Conservation (phyloP, 2,797 vertebrate genomes). For the Leptatherina wallacei region DNA sequence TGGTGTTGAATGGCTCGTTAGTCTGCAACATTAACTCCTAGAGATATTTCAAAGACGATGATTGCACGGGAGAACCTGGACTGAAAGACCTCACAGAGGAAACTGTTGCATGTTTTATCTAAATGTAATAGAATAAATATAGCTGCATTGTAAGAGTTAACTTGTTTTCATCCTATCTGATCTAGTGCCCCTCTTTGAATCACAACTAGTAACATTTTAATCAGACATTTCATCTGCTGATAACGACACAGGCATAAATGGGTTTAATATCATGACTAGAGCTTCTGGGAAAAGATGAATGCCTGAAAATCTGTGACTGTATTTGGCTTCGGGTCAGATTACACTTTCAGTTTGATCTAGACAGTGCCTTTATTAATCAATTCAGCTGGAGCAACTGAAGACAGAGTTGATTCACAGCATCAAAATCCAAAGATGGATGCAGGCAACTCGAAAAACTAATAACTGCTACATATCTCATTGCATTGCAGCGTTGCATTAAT, state of each 20-base stretch:
- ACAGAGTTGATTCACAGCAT: too few species aligned
- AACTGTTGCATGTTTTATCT: too few species aligned
- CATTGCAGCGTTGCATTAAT: too few species aligned
- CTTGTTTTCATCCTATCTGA: background rate
- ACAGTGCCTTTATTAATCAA: background rate
- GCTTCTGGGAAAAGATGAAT: background rate
- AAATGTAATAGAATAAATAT: background rate
- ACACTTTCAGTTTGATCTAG: background rate
- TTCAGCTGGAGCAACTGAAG: too few species aligned
- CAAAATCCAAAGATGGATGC: too few species aligned
- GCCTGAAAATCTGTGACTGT: background rate
- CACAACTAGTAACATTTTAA: too few species aligned
- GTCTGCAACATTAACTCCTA: slow-evolving; percentile 3
- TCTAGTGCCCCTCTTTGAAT: background rate
- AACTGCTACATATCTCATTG: too few species aligned
- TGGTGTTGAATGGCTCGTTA: slow-evolving; percentile 43
- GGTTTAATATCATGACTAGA: background rate
- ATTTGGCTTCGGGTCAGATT: background rate
- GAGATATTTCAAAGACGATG: background rate
- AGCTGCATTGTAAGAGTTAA: background rate
- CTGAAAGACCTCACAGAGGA: background rate
- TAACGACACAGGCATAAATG: too few species aligned
- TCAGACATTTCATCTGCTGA: too few species aligned
- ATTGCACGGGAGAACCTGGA: slow-evolving; percentile 10
- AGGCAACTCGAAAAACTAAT: too few species aligned